Conservation (phyloP, 2,113 vertebrate species). For the Mandrillus leucophaeus region DNA sequence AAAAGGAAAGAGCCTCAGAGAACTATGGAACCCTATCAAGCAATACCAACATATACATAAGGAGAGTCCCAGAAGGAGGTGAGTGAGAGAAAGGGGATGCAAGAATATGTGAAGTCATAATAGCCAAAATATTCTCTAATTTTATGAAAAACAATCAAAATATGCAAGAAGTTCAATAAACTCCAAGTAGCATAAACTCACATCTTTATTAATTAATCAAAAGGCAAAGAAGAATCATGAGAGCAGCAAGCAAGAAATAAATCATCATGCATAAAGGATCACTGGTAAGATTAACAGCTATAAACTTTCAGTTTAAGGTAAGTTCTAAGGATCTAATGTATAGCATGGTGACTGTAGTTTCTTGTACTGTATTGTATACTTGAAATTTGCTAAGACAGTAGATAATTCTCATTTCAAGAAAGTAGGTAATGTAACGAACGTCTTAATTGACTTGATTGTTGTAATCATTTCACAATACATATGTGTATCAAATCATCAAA, state of each 20-base stretch:
- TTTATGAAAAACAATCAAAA: neutral
- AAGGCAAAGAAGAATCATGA: neutral
- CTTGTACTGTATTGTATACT: neutral
- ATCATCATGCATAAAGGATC: neutral
- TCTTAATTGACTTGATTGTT: neutral
- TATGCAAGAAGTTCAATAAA: neutral
- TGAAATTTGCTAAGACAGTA: neutral
- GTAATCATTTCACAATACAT: neutral
- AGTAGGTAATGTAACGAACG: neutral
- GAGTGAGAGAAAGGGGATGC: neutral
- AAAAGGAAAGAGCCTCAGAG: neutral
- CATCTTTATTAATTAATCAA: neutral
- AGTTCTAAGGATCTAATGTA: neutral
- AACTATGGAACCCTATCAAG: neutral
- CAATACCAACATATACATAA: neutral
- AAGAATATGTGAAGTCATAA: neutral
- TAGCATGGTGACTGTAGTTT: neutral
- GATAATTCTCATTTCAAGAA: neutral
- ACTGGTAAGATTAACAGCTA: neutral
- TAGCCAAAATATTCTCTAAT: neutral
- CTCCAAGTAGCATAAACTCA: neutral
- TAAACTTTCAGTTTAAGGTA: neutral
- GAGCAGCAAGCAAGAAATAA: no score
- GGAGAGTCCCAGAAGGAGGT: neutral
- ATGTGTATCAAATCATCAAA: neutral